These are phyloP conservation scores for Sesia apiformis DNA, from an alignment of 2,888 invertebrate genomes.

Conservation along the genomic window DNA sequence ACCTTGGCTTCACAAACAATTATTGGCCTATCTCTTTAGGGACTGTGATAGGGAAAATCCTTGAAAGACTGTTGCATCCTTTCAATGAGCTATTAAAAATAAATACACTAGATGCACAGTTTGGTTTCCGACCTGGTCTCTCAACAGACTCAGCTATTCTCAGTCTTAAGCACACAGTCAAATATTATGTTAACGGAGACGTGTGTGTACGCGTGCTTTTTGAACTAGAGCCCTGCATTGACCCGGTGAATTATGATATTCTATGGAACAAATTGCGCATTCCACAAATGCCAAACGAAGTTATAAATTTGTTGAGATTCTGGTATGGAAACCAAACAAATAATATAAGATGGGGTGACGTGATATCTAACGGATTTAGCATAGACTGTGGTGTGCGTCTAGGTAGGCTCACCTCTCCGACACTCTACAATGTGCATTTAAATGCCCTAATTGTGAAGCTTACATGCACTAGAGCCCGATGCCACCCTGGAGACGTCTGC, in stretches of 20 bases:
- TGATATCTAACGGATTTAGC: slow-evolving; percentile 7
- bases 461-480: neutral
- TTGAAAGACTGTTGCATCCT: slow-evolving; percentile 9
- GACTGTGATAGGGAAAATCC: slow-evolving; percentile 9
- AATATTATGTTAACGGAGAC: slow-evolving; percentile 3
- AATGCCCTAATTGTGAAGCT: slow-evolving; percentile 3
- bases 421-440: slow-evolving; percentile 8
- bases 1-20: slow-evolving; percentile 3
- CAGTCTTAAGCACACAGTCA: slow-evolving; percentile 7
- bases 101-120: slow-evolving; percentile 10
- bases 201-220: slow-evolving; percentile 7
- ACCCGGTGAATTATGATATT: slow-evolving; percentile 11
- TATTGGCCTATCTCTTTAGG: slow-evolving; percentile 13
- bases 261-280: slow-evolving; percentile 9
- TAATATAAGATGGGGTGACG: slow-evolving; percentile 7
- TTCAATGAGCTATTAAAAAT: slow-evolving; percentile 6
- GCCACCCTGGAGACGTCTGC: too few relatives aligned
- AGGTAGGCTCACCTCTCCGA: slow-evolving; percentile 12
- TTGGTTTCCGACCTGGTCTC: slow-evolving; percentile 12
- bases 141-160: slow-evolving; percentile 12
- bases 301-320: slow-evolving; percentile 8
- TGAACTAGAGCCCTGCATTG: slow-evolving; percentile 12
- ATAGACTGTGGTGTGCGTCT: slow-evolving; percentile 13
- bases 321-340: slow-evolving; percentile 9
- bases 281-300: slow-evolving; percentile 5